phyloP scores from a whole-genome alignment of 2,888 invertebrate species.

The Zygothrica quintamaculata region DNA sequence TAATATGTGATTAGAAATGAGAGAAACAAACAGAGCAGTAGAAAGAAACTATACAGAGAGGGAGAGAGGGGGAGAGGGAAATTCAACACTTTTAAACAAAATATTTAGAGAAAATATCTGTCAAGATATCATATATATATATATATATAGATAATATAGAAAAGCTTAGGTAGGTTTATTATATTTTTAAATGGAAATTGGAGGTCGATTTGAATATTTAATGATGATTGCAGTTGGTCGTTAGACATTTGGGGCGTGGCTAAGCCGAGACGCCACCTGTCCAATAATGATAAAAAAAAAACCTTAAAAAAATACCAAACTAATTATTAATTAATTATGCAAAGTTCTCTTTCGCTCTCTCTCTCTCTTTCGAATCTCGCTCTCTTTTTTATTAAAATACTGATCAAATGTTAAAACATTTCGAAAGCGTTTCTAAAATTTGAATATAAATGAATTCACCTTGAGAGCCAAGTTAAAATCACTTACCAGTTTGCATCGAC shows the following conservation, averaged over 20 bases:
- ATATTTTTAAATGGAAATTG: not conserved
- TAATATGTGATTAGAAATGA: constrained; percentile 30
- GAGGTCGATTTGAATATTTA: constrained; percentile 71
- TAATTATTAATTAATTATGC: constrained; percentile 74
- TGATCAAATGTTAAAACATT: constrained; percentile 11
- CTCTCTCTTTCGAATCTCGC: not conserved
- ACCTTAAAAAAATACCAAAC: constrained; percentile 10
- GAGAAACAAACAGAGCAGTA: not conserved
- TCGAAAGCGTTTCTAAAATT: constrained; percentile 33
- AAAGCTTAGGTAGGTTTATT: not conserved
- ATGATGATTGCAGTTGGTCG: constrained; percentile 23
- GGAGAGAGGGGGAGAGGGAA: not conserved
- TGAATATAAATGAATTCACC: constrained; percentile 52
- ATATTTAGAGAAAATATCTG: constrained; percentile 51
- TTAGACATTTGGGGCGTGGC: constrained; percentile 36
- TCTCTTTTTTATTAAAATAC: not conserved
- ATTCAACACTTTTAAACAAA: constrained; percentile 26
- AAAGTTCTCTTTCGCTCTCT: constrained; percentile 50
- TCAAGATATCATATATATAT: constrained; percentile 70
- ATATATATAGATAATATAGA: too few species aligned
- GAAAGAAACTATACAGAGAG: not conserved
- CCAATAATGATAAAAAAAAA: constrained; percentile 30
- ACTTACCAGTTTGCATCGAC: constrained; percentile 5
- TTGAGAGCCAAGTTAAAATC: constrained; percentile 33
- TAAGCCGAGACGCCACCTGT: constrained; percentile 44